These are phyloP conservation scores for Drosophila leontia DNA, from an alignment of 1,140 invertebrate species.

Conservation along the genomic window DNA sequence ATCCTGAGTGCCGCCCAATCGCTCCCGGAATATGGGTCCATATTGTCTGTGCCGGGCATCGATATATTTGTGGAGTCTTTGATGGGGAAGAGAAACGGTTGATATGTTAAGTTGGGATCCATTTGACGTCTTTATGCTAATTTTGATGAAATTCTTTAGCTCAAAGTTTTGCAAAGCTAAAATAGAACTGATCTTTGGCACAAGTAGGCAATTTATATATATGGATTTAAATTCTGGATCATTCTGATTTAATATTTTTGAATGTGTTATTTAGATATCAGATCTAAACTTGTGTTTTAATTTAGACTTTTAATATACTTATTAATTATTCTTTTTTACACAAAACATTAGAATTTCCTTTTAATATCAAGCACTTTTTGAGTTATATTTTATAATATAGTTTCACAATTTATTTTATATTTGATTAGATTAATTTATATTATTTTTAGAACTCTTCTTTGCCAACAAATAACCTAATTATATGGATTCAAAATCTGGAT, in stretches of 20 bases:
- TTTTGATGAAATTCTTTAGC: neutral
- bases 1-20: slow-evolving; percentile 87
- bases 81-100: neutral
- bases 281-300: neutral
- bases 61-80: slow-evolving; percentile 90
- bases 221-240: too few species aligned
- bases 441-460: too few species aligned
- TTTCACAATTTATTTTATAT: too few species aligned
- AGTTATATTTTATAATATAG: too few species aligned
- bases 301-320: too few species aligned
- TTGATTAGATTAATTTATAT: too few species aligned
- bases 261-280: neutral
- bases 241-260: too few species aligned
- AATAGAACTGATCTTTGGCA: neutral
- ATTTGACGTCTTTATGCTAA: neutral
- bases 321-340: too few species aligned
- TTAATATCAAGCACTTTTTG: too few species aligned
- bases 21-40: slow-evolving; percentile 91
- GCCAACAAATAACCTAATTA: neutral
- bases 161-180: slow-evolving; percentile 16
- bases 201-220: neutral
- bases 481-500: neutral
- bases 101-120: neutral
- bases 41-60: slow-evolving; percentile 89
- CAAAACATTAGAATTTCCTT: too few species aligned